These are phyloP conservation scores for Agrilus planipennis DNA, from an alignment of 1,140 invertebrate genomes.

Conservation along the genomic window DNA sequence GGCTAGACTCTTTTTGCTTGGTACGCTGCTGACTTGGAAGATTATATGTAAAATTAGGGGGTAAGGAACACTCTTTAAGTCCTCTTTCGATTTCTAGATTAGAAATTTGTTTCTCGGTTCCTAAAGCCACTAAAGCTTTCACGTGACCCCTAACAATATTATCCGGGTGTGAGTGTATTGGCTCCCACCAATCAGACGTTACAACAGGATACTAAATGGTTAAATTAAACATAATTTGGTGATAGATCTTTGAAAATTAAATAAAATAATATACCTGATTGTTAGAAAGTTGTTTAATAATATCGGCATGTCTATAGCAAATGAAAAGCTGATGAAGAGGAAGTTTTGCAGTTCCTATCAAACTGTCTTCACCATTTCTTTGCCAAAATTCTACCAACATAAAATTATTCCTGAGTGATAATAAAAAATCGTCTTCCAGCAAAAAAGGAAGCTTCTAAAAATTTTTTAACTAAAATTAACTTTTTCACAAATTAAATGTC, in stretches of 20 bases:
- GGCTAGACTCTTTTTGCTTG: not conserved
- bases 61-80: conserved; percentile 28
- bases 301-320: conserved; percentile 46
- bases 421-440: conserved; percentile 40
- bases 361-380: conserved; percentile 29
- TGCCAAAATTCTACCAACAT: conserved; percentile 43
- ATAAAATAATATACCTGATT: no score
- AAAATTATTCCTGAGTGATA: conserved; percentile 42
- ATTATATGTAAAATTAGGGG: not conserved
- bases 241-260: no score
- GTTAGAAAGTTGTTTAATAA: no score
- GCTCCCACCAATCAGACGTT: conserved; percentile 46
- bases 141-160: conserved; percentile 38
- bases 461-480: conserved; percentile 1
- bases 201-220: conserved; percentile 46
- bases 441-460: conserved; percentile 34
- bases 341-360: conserved; percentile 43
- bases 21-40: not conserved
- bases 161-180: conserved; percentile 36
- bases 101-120: conserved; percentile 45
- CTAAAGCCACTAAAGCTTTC: conserved; percentile 43
- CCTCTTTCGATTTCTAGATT: conserved; percentile 41
- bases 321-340: conserved; percentile 47
- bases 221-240: no score
- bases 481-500: no score